Percentiles rank a stretch among this genome's conserved stretches.
phyloP scores from a whole-genome alignment of 2,888 invertebrate species.

The Drosophila mercatorum region DNA sequence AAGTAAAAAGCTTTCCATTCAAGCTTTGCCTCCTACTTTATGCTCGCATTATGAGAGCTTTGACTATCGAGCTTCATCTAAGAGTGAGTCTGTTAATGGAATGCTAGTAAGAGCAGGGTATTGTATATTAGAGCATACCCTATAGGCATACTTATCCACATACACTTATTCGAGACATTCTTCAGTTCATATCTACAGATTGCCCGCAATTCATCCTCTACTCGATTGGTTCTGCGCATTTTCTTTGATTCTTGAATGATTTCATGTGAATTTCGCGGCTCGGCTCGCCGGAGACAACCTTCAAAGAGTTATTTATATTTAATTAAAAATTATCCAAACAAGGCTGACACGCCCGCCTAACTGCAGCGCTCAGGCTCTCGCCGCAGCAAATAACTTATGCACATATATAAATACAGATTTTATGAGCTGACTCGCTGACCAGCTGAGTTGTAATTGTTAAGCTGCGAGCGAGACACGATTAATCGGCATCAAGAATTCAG shows the following conservation, averaged over 20 bases:
- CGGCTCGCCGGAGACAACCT: not conserved
- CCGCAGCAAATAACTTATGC: constrained; percentile 17
- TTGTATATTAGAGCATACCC: too few species aligned
- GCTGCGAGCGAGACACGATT: constrained; percentile 5
- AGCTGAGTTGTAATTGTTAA: constrained; percentile 17
- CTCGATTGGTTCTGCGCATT: too few species aligned
- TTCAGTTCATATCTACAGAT: too few species aligned
- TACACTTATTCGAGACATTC: too few species aligned
- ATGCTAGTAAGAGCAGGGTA: too few species aligned
- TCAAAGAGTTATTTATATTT: constrained; percentile 11
- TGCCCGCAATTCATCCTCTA: not conserved
- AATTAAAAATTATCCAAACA: constrained; percentile 22
- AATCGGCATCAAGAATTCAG: constrained; percentile 17
- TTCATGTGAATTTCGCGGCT: not conserved
- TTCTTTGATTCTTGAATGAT: not conserved
- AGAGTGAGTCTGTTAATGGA: too few species aligned
- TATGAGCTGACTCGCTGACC: constrained; percentile 6
- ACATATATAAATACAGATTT: constrained; percentile 22
- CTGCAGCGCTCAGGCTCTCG: constrained; percentile 6
- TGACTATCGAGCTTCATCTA: too few species aligned
- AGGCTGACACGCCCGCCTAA: constrained; percentile 34
- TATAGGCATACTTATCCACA: too few species aligned
- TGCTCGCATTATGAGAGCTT: too few species aligned
- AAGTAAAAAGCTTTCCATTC: too few species aligned
- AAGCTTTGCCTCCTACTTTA: too few species aligned